These are phyloP conservation scores for Molossus molossus DNA, from an alignment of 2,797 vertebrate species.

Conservation along the genomic window DNA sequence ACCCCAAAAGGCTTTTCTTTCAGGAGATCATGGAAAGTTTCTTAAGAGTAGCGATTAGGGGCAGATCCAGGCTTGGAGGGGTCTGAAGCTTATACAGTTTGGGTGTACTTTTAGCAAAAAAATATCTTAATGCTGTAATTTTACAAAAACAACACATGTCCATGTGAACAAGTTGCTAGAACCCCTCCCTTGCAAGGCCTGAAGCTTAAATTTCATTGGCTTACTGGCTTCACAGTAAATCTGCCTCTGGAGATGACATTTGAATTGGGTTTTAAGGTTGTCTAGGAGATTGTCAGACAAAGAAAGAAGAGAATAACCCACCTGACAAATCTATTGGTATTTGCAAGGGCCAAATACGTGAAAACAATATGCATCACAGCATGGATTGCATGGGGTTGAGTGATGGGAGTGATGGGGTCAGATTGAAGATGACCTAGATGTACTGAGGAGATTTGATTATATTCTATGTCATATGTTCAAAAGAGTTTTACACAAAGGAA, in stretches of 20 bases:
- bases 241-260: not conserved
- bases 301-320: not conserved
- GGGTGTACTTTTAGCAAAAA: slow-evolving; percentile 1
- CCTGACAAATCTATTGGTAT: not conserved
- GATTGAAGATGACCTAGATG: not conserved
- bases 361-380: not conserved
- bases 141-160: not conserved
- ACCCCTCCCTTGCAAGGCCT: not conserved
- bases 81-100: not conserved
- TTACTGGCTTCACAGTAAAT: not conserved
- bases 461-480: not conserved
- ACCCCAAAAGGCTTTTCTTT: not conserved
- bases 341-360: not conserved
- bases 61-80: not conserved
- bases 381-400: not conserved
- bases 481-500: not conserved
- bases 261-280: slow-evolving; percentile 41
- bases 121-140: not conserved
- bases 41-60: not conserved
- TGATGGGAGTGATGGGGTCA: not conserved
- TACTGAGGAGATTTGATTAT: not conserved
- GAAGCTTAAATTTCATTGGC: not conserved
- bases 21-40: not conserved
- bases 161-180: not conserved
- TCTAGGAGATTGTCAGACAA: not conserved